A percentile compares a stretch with the other conserved stretches of the same genome.
phyloP scores from a whole-genome alignment of 92 coral and sea anemone genomes.

The Epizoanthus fatuus region DNA sequence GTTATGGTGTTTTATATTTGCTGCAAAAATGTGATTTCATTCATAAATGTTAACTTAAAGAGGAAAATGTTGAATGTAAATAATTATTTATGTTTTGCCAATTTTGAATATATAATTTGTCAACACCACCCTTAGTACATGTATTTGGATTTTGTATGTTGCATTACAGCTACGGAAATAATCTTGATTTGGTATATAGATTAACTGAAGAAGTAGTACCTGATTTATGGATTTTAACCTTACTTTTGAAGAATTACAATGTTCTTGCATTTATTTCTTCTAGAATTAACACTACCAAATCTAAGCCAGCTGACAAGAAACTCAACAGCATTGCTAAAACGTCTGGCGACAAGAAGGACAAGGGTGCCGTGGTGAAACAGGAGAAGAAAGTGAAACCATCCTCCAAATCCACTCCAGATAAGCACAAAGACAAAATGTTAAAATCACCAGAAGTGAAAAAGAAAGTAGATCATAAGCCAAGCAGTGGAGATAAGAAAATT shows the following conservation, averaged over 20 bases:
- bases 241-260: background rate
- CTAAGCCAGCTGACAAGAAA: background rate
- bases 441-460: conserved; percentile 67
- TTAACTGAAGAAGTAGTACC: too few species aligned
- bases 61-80: too few species aligned
- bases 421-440: conserved; percentile 58
- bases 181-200: too few species aligned
- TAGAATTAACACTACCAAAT: background rate
- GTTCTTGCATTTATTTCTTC: background rate
- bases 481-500: background rate
- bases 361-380: background rate
- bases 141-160: too few species aligned
- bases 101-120: background rate
- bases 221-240: background rate
- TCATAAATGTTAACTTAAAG: too few species aligned
- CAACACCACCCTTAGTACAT: background rate
- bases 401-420: background rate
- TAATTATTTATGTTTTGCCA: background rate
- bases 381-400: background rate
- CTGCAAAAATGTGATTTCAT: too few species aligned
- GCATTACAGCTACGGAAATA: too few species aligned
- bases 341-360: background rate
- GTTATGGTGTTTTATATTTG: too few species aligned
- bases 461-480: conserved; percentile 27
- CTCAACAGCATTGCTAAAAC: background rate